Base-by-base conservation (phyloP, 2,797 vertebrate species). In the Lepilemur ruficaudatus region DNA sequence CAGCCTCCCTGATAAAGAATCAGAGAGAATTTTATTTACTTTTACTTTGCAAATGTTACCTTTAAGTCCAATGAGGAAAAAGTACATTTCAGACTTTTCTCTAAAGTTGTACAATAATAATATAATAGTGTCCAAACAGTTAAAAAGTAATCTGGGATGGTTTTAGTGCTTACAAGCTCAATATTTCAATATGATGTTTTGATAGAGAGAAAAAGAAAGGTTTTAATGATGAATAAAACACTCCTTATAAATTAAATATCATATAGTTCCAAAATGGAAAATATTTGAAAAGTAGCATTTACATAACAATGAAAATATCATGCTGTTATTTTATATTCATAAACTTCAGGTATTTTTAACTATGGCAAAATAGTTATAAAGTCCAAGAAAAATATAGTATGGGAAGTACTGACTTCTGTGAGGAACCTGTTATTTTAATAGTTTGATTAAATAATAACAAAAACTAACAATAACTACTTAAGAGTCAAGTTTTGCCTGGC, bases 1-100 rank as follows among this genome's bases (percentile, higher is more conserved):
- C 22, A 28, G 30, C 1, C 57, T 59, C 3, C 69, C 12, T 84
- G 22, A 89, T 92, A 41, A 82, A 87, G 79, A 50, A 61, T 87
- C 48, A 89, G 22, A 79, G 1, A 80, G 1, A 35, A 87, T 84
- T 84, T 81, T 96, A 94, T 96, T 95, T 97, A 87, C 20, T 96
- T 93, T 93, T 67, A 87, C 83, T 32, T 94, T 73, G 67, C n/a
- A 65, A 88, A 76, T 69, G 52, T 63, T 97, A 43, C 20, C 65
- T 97, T 94, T 89, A 88, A 96, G 93, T 35, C 0, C 8, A 95
- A 2, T 32, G 35, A 91, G 8, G 38, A 18, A 78, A 95, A 95
- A 76, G 50, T 89, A 30, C 22, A 55, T 89, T 20, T 38, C 1
- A 23, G 23, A 89, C 35, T 84, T 76, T 95, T 41, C 83, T 17